phyloP scores from a whole-genome alignment of 2,888 invertebrate species.

The Callinectes sapidus region DNA sequence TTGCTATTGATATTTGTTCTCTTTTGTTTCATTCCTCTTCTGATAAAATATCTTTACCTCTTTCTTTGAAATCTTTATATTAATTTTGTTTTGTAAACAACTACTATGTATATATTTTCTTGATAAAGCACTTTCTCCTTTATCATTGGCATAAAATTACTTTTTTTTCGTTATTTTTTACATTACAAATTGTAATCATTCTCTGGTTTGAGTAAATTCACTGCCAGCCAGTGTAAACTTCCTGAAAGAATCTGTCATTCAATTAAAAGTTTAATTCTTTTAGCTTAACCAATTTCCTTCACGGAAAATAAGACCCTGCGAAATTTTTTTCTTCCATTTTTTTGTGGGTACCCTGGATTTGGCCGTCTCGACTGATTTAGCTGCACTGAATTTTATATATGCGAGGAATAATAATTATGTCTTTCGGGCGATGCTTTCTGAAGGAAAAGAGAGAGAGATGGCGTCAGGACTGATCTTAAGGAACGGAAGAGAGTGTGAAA shows the following conservation, averaged over 20 bases:
- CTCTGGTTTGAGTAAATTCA: neutral
- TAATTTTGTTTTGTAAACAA: too few relatives aligned
- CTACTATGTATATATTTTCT: too few relatives aligned
- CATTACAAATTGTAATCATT: neutral
- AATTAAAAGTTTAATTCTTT: constrained; percentile 33
- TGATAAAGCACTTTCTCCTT: too few relatives aligned
- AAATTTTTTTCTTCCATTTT: neutral
- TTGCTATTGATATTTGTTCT: neutral
- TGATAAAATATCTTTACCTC: neutral
- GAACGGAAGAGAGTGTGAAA: neutral
- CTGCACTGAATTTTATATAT: neutral
- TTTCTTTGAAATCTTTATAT: neutral
- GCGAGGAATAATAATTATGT: neutral
- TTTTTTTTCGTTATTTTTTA: neutral
- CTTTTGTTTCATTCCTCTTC: neutral
- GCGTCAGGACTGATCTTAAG: neutral
- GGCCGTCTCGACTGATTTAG: neutral
- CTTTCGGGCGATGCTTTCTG: neutral
- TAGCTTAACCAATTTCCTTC: constrained; percentile 12
- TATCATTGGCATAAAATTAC: neutral
- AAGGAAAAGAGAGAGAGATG: neutral
- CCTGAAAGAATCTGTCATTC: constrained; percentile 22
- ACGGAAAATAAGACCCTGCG: neutral
- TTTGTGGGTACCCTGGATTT: neutral
- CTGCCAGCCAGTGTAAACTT: constrained; percentile 11